Evolutionary conservation across 2,888 invertebrate species (phyloP), one percentile per base, ranked within the genome.

Genomic region (Agonopterix alstromeriana): DNA sequence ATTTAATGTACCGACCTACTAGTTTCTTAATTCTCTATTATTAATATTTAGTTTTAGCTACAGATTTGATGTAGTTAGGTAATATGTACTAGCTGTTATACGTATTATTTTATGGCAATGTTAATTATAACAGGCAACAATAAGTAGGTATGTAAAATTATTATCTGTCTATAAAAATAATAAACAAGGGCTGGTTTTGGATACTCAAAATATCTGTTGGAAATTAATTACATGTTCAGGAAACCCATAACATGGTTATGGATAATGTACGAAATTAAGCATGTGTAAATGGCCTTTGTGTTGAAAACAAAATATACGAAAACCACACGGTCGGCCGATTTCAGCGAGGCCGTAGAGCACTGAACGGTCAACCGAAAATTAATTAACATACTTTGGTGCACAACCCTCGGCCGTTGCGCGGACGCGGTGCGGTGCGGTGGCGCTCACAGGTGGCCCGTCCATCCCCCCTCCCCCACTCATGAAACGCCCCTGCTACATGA

Each of bases 301-400:
- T 77, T 69, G 59, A 58, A 71, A 84, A 76, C 75, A 77, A 78
- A 82, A 83, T 78, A 73, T 76, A 81, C 67, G 76, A 70, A 78
- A 80, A 84, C 86, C 86, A 69, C 84, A 79, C 69, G 72, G 70
- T 72, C 70, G 77, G 72, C 75, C 75, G 83, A 83, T 84, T 84
- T 77, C 76, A 79, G 78, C 77, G 65, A 67, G 70, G 65, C 71
- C 67, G 65, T 66, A 60, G 68, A 74, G 73, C 73, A 69, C 71
- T 72, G 82, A 70, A 83, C 82, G 85, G 82, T 82, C 84, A 77
- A 82, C 85, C 84, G 79, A 87, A 87, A 87, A 88, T 88, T 87
- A 87, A 88, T 88, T 88, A 88, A 88, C 88, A 87, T 87, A 87
- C 87, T 88, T 87, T 80, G 73, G 78, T 68, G 77, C 71, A 70